Evolutionary conservation across 1,140 invertebrate genomes (phyloP).

Genomic region (Adoxophyes honmai): DNA sequence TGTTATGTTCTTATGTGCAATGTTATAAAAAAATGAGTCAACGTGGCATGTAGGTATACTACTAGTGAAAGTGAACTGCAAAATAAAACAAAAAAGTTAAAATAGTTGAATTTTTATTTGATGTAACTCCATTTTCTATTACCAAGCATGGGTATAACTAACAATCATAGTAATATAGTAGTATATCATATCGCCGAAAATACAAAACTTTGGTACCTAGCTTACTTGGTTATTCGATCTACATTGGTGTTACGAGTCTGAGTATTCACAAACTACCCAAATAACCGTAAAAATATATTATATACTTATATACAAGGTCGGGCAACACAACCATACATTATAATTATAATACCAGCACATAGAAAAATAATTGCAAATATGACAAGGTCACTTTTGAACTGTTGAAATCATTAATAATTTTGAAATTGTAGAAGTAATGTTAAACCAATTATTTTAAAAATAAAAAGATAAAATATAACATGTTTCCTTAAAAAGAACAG

Average conservation of each 20-base stretch:
- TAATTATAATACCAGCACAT: no score
- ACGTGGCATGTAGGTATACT: no score
- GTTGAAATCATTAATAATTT: no score
- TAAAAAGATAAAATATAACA: no score
- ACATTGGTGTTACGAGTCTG: constrained; percentile 15
- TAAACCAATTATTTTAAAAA: no score
- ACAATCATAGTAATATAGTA: constrained; percentile 47
- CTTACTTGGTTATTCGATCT: constrained; percentile 36
- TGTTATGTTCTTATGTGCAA: no score
- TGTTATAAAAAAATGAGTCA: no score
- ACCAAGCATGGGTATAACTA: constrained; percentile 59
- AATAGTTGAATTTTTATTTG: constrained; percentile 62
- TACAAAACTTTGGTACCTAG: constrained; percentile 73
- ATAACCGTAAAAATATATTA: constrained; percentile 8
- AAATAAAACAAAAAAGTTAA: constrained; percentile 37
- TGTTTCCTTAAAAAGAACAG: no score
- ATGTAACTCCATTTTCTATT: constrained; percentile 59
- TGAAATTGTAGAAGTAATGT: no score
- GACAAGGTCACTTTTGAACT: no score
- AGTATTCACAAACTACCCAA: constrained; percentile 10
- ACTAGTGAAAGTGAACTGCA: no score
- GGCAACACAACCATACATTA: background rate
- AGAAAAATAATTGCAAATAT: no score
- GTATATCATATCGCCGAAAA: constrained; percentile 55
- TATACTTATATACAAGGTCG: constrained; percentile 3